phyloP scores from a whole-genome alignment of 2,113 vertebrate species.

The Tupaia chinensis region DNA sequence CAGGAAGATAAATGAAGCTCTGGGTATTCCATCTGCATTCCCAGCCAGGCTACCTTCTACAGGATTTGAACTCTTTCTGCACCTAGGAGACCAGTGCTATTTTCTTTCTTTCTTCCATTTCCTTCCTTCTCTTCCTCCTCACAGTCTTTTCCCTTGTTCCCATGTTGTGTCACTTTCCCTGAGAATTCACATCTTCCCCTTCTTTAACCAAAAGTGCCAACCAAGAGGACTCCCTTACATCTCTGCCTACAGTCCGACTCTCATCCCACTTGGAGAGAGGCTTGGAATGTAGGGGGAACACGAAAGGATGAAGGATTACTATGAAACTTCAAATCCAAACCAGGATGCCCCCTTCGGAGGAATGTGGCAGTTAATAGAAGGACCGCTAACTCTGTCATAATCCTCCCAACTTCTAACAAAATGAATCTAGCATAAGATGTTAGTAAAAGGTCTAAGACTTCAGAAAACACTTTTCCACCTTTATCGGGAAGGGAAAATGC shows the following conservation, averaged over 20 bases:
- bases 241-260: too few relatives aligned
- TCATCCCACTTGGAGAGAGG: neutral
- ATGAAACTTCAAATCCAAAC: neutral
- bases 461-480: constrained; percentile 65
- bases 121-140: neutral
- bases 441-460: neutral
- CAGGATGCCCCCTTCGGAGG: neutral
- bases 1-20: neutral
- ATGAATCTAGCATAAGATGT: neutral
- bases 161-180: neutral
- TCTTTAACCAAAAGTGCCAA: neutral
- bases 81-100: neutral
- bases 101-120: neutral
- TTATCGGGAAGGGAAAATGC: neutral
- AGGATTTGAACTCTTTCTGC: neutral
- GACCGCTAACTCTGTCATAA: neutral
- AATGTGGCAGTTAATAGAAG: neutral
- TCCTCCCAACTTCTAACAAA: neutral
- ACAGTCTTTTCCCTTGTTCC: neutral
- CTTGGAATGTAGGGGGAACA: neutral
- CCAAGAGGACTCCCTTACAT: neutral
- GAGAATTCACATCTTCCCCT: neutral
- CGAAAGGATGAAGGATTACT: neutral
- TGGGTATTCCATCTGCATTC: neutral
- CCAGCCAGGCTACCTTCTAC: neutral